These are phyloP conservation scores for Hoplias malabaricus DNA, from an alignment of 2,113 vertebrate species.

Conservation along the genomic window DNA sequence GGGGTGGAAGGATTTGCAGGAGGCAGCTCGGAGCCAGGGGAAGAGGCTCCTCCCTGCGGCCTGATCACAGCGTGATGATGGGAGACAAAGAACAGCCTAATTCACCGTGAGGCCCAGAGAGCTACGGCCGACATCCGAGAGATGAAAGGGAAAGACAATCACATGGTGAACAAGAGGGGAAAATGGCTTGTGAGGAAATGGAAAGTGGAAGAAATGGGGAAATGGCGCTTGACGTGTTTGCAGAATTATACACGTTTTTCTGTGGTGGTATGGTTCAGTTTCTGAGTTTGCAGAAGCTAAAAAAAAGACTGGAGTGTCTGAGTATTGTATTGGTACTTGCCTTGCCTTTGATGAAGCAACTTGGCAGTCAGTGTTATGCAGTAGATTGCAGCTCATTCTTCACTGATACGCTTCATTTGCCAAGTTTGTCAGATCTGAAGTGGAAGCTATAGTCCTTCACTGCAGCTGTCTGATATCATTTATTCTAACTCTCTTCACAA, in stretches of 20 bases:
- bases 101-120: not conserved
- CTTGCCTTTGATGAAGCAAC: too few species aligned
- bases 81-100: not conserved
- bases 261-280: not conserved
- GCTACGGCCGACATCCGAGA: not conserved
- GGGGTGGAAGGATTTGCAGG: conserved; percentile 33
- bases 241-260: not conserved
- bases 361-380: too few species aligned
- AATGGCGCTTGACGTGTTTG: not conserved
- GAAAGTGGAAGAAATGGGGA: not conserved
- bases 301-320: not conserved
- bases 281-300: not conserved
- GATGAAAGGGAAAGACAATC: not conserved
- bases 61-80: not conserved
- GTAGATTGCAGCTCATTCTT: too few species aligned
- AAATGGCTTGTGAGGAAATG: not conserved
- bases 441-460: too few species aligned
- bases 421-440: too few species aligned
- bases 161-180: not conserved
- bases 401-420: too few species aligned
- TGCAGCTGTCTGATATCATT: too few species aligned
- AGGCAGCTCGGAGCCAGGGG: not conserved
- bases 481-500: not conserved
- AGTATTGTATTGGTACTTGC: not conserved
- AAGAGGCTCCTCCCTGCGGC: not conserved